phyloP scores from a whole-genome alignment of 2,888 invertebrate species.

The Hermodice carunculata region DNA sequence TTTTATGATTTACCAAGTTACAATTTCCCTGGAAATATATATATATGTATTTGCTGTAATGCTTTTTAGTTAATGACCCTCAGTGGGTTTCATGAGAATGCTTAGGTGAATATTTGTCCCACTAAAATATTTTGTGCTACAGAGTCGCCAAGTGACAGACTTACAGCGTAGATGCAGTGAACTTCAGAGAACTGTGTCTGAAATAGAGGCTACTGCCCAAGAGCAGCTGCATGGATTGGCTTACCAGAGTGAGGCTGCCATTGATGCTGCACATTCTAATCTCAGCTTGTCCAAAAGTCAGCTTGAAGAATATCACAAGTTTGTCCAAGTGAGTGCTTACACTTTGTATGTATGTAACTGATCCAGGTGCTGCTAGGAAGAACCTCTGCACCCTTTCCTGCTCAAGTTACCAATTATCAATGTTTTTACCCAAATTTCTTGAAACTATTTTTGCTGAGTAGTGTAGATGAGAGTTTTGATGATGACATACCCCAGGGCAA shows the following conservation, averaged over 20 bases:
- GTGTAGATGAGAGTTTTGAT: background rate
- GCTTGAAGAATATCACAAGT: conserved; percentile 56
- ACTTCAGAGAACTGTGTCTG: conserved; percentile 53
- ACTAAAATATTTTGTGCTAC: conserved; percentile 11
- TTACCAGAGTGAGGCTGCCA: conserved; percentile 63
- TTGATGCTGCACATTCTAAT: conserved; percentile 62
- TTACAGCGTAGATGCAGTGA: conserved; percentile 46
- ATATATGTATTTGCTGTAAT: too few species aligned
- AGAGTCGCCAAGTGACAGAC: conserved; percentile 56
- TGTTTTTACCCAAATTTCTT: background rate
- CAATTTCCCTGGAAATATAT: too few species aligned
- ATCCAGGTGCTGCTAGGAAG: background rate
- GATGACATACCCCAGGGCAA: too few species aligned
- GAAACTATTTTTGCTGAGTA: background rate
- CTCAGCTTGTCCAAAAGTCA: conserved; percentile 49
- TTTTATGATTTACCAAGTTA: too few species aligned
- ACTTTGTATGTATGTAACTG: too few species aligned
- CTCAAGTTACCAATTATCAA: background rate
- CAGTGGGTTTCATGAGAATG: too few species aligned
- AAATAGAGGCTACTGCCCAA: conserved; percentile 61
- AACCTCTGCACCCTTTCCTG: background rate
- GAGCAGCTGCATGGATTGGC: conserved; percentile 63
- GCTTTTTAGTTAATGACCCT: too few species aligned
- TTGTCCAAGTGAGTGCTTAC: conserved; percentile 54
- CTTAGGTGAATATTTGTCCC: too few species aligned